Base-by-base conservation (phyloP, 2,797 vertebrate species). In the Diplodus sargus region DNA sequence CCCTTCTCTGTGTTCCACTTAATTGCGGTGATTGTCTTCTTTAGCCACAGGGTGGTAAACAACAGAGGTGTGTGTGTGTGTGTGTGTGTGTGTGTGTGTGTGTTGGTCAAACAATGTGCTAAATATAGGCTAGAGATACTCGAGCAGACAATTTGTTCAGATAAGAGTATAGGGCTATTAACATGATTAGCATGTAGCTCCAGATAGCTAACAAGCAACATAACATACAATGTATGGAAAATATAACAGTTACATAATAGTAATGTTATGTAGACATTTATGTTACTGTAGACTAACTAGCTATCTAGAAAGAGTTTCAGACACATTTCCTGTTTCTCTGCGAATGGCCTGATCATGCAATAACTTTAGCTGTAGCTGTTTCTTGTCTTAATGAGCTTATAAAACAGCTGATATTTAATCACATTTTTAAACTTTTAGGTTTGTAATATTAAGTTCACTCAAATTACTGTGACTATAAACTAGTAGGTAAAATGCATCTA, bases 1-100 rank as follows among this genome's bases (percentile, higher is more conserved):
- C 34, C 34, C 15, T n/a, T 77, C 54, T 45, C 7, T 45, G 16
- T 30, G 34, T 75, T 75, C 4, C 3, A 72, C 28, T 67, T 63
- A 72, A 77, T 45, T 68, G 72, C 11, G 1, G 11, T 28, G n/a
- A 58, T 59, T 74, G 61, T 58, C 4, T n/a, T 45, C 22, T 69
- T 75, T 53, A 53, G 16, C 53, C 22, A 56, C 48, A 34, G 30
- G 14, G 15, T 16, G 43, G 23, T 63, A 53, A 77, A 77, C 54
- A 78, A 78, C n/a, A 18, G 13, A 22, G 3, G 0, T 49, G 18
- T 34, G 34, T 75, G 23, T 45, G 18, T 61, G 51, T 52, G 20
- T 58, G 17, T 59, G 20, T 45, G 8, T 47, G 13, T 64, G 58
- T 51, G 3, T 3, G 12, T 0, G n/a, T 2, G 42, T 57, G 53